These are phyloP conservation scores for Tachystola acroxantha DNA, from an alignment of 2,888 invertebrate species.

Conservation along the genomic window DNA sequence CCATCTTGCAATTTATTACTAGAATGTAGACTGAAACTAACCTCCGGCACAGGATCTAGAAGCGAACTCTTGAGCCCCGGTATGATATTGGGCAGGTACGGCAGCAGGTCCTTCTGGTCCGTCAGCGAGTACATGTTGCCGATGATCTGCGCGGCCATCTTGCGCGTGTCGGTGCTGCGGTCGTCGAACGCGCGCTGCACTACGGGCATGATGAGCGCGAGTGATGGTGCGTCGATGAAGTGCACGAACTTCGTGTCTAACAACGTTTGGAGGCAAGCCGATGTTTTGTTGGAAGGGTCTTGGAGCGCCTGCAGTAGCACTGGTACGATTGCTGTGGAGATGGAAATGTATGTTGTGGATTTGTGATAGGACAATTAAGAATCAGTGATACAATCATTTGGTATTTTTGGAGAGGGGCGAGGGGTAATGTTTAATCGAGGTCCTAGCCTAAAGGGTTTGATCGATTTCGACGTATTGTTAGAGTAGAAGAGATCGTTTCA, in stretches of 20 bases:
- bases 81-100: constrained; percentile 96
- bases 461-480: no score
- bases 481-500: no score
- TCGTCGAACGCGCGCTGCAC: constrained; percentile 98
- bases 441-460: no score
- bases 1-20: constrained; percentile 99
- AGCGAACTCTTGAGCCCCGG: constrained; percentile 97
- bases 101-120: constrained; percentile 98
- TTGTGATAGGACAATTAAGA: no score
- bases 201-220: constrained; percentile 99
- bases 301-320: constrained; percentile 93
- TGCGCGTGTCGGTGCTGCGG: constrained; percentile 97
- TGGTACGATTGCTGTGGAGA: constrained; percentile 85
- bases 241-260: constrained; percentile 98
- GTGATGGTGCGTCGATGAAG: constrained; percentile 98
- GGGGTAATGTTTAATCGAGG: no score
- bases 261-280: constrained; percentile 93
- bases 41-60: constrained; percentile 98
- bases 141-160: constrained; percentile 99
- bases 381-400: no score
- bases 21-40: constrained; percentile 67
- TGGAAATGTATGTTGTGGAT: background rate
- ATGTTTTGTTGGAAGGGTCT: constrained; percentile 97
- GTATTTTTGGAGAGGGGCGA: no score
- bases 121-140: constrained; percentile 99